Conservation (phyloP, 2,888 invertebrate species). For the Cabera pusaria region DNA sequence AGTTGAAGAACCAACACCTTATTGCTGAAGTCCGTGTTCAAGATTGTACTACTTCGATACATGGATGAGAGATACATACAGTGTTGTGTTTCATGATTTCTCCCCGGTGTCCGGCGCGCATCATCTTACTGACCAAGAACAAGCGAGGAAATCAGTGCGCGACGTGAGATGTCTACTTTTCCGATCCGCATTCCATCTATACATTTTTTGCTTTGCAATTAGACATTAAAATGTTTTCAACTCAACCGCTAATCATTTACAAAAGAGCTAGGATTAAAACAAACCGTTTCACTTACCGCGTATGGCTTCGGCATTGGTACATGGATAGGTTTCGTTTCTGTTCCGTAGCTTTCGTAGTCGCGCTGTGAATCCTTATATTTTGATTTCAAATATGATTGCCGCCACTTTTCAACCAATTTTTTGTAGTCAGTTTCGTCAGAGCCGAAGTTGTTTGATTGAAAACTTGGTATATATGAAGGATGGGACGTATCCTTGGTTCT, state of each 20-base stretch:
- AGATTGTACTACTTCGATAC: constrained; percentile 3
- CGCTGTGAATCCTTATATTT: constrained; percentile 62
- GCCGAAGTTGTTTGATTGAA: constrained; percentile 47
- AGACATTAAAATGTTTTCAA: constrained; percentile 34
- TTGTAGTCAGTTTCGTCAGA: constrained; percentile 64
- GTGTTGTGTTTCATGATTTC: constrained; percentile 70
- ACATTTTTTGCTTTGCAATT: constrained; percentile 59
- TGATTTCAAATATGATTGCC: constrained; percentile 66
- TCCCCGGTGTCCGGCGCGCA: constrained; percentile 58
- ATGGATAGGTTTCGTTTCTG: constrained; percentile 63
- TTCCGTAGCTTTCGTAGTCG: constrained; percentile 64
- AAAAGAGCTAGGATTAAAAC: constrained; percentile 25
- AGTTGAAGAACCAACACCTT: too few relatives aligned
- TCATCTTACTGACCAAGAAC: constrained; percentile 65
- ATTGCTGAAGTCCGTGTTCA: too few relatives aligned
- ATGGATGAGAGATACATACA: background rate
- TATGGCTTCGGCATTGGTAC: constrained; percentile 71
- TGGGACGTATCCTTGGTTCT: constrained; percentile 71
- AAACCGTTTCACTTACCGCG: constrained; percentile 57
- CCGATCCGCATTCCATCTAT: constrained; percentile 77
- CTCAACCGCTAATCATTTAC: constrained; percentile 13
- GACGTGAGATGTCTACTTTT: constrained; percentile 66
- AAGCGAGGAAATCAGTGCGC: constrained; percentile 77
- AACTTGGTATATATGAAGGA: constrained; percentile 61
- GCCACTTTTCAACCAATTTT: constrained; percentile 69